phyloP scores from a whole-genome alignment of 2,888 invertebrate species.

The Ypsolopha sequella region DNA sequence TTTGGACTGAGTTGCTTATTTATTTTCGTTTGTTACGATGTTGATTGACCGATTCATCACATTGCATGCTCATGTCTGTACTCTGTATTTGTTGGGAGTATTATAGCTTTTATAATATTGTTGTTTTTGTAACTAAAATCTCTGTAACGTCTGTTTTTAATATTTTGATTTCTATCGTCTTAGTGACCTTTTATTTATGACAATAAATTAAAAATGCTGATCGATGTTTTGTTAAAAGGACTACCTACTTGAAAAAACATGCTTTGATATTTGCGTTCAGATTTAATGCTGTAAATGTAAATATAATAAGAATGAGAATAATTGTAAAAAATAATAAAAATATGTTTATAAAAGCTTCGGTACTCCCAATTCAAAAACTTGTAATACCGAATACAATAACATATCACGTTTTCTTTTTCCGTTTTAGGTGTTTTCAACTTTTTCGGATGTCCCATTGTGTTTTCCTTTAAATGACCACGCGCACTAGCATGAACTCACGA shows the following conservation, averaged over 20 bases:
- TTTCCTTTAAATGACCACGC: conserved; percentile 67
- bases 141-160: too few relatives aligned
- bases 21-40: neutral
- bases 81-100: conserved; percentile 22
- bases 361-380: conserved; percentile 10
- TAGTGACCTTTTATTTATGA: too few relatives aligned
- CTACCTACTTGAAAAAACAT: too few relatives aligned
- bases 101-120: conserved; percentile 24
- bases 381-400: conserved; percentile 27
- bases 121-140: too few relatives aligned
- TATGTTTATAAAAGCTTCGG: neutral
- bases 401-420: conserved; percentile 66
- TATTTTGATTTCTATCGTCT: too few relatives aligned
- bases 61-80: conserved; percentile 49
- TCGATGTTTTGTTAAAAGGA: too few relatives aligned
- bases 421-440: conserved; percentile 72
- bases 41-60: conserved; percentile 6
- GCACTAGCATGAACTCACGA: conserved; percentile 53
- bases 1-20: neutral
- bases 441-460: conserved; percentile 70
- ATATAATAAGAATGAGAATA: neutral
- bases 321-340: neutral
- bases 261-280: too few relatives aligned
- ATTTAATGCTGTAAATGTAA: too few relatives aligned
- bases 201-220: too few relatives aligned